Percentiles rank a stretch among this genome's conserved stretches.
Evolutionary conservation across 2,113 vertebrate genomes (phyloP).

Genomic region (Pachycephala philippinensis): DNA sequence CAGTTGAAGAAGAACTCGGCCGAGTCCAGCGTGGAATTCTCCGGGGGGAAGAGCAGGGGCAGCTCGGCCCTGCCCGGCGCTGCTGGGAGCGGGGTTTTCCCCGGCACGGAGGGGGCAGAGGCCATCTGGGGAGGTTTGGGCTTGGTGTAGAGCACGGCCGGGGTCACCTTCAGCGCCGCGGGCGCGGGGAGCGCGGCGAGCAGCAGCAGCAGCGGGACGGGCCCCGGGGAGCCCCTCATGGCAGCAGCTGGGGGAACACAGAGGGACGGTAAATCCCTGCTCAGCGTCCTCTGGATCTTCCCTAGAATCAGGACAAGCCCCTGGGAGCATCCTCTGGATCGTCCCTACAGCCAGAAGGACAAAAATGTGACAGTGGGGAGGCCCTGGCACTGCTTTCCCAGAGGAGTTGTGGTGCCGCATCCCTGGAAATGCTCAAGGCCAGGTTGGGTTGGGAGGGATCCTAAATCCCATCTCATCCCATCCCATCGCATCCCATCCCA

Average conservation of each 20-base stretch:
- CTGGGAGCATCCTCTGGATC: rapidly evolving
- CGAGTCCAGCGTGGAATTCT: constrained; percentile 86
- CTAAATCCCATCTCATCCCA: not conserved
- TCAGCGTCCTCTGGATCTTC: rapidly evolving
- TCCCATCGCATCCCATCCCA: too few species aligned
- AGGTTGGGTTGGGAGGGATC: not conserved
- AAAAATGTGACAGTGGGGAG: rapidly evolving
- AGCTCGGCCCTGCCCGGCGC: not conserved
- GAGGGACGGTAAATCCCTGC: rapidly evolving
- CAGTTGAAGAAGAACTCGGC: constrained; percentile 91
- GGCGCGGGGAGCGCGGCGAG: constrained; percentile 14
- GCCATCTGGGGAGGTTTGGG: constrained; percentile 67
- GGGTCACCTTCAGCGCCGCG: constrained; percentile 77
- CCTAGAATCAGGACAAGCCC: too few species aligned
- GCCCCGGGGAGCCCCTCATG: constrained; percentile 74
- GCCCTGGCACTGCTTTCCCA: not conserved
- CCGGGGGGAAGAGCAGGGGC: constrained; percentile 67
- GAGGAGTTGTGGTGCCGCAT: not conserved
- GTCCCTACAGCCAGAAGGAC: not conserved
- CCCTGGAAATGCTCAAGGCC: not conserved
- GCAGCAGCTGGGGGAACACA: constrained; percentile 64
- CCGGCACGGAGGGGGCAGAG: not conserved
- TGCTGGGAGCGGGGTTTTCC: constrained; percentile 40
- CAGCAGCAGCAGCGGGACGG: constrained; percentile 42
- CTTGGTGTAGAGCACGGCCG: constrained; percentile 82